phyloP scores from a whole-genome alignment of 2,113 vertebrate genomes.

The Leiothrix lutea region DNA sequence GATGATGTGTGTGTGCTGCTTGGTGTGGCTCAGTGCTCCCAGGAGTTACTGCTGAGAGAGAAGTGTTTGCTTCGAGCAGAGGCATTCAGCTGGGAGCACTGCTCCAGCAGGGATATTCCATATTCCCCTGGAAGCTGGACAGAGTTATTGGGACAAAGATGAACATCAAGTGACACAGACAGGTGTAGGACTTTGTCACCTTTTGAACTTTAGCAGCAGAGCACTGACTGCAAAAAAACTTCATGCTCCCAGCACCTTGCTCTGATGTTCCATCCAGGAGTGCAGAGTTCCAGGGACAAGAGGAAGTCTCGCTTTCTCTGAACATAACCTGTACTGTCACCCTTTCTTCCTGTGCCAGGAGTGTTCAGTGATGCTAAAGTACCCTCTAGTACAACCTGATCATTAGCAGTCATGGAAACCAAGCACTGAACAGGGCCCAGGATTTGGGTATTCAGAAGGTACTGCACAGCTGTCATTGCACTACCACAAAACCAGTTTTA shows the following conservation, averaged over 20 bases:
- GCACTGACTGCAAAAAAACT: not conserved
- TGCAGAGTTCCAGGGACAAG: not conserved
- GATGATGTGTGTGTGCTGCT: not conserved
- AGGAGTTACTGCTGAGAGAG: not conserved
- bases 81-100: rapidly evolving
- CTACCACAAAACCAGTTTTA: not conserved
- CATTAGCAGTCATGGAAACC: not conserved
- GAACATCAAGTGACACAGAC: not conserved
- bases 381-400: not conserved
- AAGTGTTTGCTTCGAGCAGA: not conserved
- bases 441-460: not conserved
- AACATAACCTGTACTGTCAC: not conserved
- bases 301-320: not conserved
- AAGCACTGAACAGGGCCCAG: not conserved
- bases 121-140: not conserved
- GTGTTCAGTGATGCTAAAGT: not conserved
- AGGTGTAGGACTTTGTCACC: not conserved
- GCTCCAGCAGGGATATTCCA: not conserved
- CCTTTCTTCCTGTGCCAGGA: not conserved
- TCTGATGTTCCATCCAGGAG: not conserved
- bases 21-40: not conserved
- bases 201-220: not conserved
- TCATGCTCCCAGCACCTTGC: not conserved
- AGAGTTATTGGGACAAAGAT: not conserved
- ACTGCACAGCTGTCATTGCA: not conserved